Percentiles rank a stretch among this genome's conserved stretches.
These are phyloP conservation scores for Ctenopoma multispine DNA, from an alignment of 2,797 vertebrate species.

Conservation along the genomic window DNA sequence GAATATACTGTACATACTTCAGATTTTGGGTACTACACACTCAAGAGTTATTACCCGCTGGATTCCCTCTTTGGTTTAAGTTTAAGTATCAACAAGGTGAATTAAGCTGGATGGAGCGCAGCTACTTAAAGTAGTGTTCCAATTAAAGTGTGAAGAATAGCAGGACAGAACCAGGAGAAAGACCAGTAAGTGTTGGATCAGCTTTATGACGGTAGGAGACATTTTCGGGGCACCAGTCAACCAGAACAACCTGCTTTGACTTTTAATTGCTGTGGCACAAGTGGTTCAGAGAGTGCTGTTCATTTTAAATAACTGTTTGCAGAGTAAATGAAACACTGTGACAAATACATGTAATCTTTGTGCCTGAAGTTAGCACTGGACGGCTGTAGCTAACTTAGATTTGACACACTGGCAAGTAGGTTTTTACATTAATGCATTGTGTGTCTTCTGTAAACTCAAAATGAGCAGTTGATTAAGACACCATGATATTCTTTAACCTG, in stretches of 20 bases:
- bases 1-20: slow-evolving; percentile 1
- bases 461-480: not conserved
- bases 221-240: slow-evolving; percentile 1
- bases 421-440: not conserved
- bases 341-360: slow-evolving; percentile 2
- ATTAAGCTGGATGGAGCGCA: slow-evolving; percentile 12
- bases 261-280: not conserved
- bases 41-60: slow-evolving; percentile 25
- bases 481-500: slow-evolving; percentile 5
- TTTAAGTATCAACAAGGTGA: slow-evolving; percentile 41
- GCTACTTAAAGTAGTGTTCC: slow-evolving; percentile 44
- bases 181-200: not conserved
- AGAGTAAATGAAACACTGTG: not conserved
- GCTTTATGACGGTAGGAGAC: not conserved
- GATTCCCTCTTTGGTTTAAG: slow-evolving; percentile 14
- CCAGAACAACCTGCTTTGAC: not conserved
- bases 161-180: slow-evolving; percentile 9
- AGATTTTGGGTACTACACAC: slow-evolving; percentile 17
- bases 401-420: not conserved
- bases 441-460: not conserved
- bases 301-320: not conserved
- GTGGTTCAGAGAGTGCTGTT: not conserved
- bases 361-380: not conserved
- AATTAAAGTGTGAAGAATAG: slow-evolving; percentile 33
- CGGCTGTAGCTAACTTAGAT: not conserved